phyloP scores from a whole-genome alignment of 2,888 invertebrate species.

The Drosophila maculinotata region DNA sequence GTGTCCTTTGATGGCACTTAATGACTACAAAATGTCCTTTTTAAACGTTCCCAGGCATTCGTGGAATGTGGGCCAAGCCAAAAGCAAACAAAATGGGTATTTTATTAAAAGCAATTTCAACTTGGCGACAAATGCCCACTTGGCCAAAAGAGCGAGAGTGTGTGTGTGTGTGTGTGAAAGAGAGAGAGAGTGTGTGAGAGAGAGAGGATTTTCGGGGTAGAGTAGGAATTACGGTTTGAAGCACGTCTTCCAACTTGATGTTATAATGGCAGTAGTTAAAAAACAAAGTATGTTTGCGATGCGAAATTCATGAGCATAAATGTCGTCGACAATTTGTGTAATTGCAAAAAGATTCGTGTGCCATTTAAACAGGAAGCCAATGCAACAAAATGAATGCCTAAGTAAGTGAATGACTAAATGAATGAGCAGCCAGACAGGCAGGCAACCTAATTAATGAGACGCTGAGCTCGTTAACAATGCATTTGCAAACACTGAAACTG shows the following conservation, averaged over 20 bases:
- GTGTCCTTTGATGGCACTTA: constrained; percentile 54
- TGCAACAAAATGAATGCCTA: constrained; percentile 7
- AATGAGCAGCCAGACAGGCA: constrained; percentile 1
- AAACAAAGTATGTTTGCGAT: constrained; percentile 46
- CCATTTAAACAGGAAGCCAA: constrained; percentile 2
- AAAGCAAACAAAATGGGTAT: constrained; percentile 71
- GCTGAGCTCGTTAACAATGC: constrained; percentile 63
- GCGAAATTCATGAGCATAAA: constrained; percentile 45
- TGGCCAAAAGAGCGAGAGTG: constrained; percentile 7
- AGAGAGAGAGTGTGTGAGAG: not conserved
- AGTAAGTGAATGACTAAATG: constrained; percentile 2
- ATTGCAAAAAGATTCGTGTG: constrained; percentile 27
- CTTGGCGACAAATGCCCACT: constrained; percentile 69
- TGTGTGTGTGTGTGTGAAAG: too few relatives aligned
- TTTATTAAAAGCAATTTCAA: constrained; percentile 75
- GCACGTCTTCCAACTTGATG: constrained; percentile 68
- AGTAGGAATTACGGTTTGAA: constrained; percentile 38
- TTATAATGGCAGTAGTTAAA: constrained; percentile 42
- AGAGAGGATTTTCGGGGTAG: constrained; percentile 1
- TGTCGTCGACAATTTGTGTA: constrained; percentile 54
- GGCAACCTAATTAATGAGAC: constrained; percentile 63
- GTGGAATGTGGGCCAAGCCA: constrained; percentile 54
- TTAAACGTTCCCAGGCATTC: constrained; percentile 40
- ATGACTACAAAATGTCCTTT: constrained; percentile 70
- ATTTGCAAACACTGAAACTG: constrained; percentile 53